These are phyloP conservation scores for Trichacis sp. DNA, from an alignment of 2,888 invertebrate species.

Conservation along the genomic window DNA sequence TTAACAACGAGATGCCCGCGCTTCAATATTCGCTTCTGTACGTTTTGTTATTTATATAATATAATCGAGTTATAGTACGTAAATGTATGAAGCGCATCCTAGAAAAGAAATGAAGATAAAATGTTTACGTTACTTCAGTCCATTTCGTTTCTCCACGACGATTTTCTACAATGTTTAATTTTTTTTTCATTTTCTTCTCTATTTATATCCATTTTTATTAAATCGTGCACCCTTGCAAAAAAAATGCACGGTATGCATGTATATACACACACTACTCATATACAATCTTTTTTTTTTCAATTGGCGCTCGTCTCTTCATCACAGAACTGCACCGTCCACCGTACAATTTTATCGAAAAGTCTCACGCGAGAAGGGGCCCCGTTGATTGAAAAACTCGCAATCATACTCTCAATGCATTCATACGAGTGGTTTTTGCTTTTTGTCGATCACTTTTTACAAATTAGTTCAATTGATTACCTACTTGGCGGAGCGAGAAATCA, in stretches of 20 bases:
- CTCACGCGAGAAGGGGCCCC: slow-evolving; percentile 13
- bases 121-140: slow-evolving; percentile 57
- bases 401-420: not conserved
- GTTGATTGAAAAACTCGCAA: slow-evolving; percentile 6
- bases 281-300: slow-evolving; percentile 10
- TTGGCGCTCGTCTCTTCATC: slow-evolving; percentile 15
- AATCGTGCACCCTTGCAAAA: slow-evolving; percentile 55
- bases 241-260: slow-evolving; percentile 22
- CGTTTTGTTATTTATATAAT: slow-evolving; percentile 59
- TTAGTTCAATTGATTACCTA: too few relatives aligned
- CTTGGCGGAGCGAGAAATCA: too few relatives aligned
- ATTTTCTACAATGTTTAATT: slow-evolving; percentile 12
- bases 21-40: slow-evolving; percentile 63
- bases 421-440: not conserved
- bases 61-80: slow-evolving; percentile 57
- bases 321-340: slow-evolving; percentile 11
- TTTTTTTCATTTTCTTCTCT: slow-evolving; percentile 8
- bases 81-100: slow-evolving; percentile 56
- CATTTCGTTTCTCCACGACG: slow-evolving; percentile 48
- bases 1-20: slow-evolving; percentile 66
- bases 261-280: slow-evolving; percentile 28
- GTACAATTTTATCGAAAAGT: slow-evolving; percentile 11
- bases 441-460: not conserved
- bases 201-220: slow-evolving; percentile 44
- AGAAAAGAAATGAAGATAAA: slow-evolving; percentile 56